Evolutionary conservation across 2,888 invertebrate species (phyloP).

Genomic region (Notodonta ziczac): DNA sequence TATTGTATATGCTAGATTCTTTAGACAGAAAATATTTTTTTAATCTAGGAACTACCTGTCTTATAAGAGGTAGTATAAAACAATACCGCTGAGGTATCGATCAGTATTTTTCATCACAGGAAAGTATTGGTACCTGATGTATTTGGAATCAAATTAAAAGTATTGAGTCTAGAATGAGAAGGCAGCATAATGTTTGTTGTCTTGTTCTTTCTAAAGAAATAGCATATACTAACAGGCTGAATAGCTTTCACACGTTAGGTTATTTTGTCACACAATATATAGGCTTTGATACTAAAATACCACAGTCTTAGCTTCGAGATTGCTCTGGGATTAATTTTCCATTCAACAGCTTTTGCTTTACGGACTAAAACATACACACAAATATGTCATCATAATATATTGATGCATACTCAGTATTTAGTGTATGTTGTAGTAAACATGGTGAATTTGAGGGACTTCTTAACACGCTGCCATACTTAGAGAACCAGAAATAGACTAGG

Average conservation of each 20-base stretch:
- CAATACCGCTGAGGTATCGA: too few species aligned
- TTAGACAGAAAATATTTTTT: not conserved
- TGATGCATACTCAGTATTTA: not conserved
- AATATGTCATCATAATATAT: not conserved
- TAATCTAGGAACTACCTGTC: too few species aligned
- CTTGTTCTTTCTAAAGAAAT: not conserved
- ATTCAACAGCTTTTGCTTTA: slow-evolving; percentile 60
- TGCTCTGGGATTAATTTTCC: slow-evolving; percentile 58
- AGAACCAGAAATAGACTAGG: too few species aligned
- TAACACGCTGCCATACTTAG: too few species aligned
- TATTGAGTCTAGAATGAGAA: too few species aligned
- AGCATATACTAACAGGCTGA: not conserved
- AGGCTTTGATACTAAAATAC: slow-evolving; percentile 25
- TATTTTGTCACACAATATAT: not conserved
- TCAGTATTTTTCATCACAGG: too few species aligned
- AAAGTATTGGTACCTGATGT: too few species aligned
- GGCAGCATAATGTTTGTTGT: too few species aligned
- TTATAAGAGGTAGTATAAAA: too few species aligned
- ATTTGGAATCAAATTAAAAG: too few species aligned
- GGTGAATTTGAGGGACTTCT: not conserved
- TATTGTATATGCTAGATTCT: not conserved
- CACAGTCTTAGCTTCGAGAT: slow-evolving; percentile 55
- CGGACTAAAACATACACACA: slow-evolving; percentile 14
- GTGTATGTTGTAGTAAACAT: slow-evolving; percentile 6
- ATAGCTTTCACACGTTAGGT: not conserved